Evolutionary conservation across 2,797 vertebrate genomes (phyloP).

Genomic region (Tapirus indicus): DNA sequence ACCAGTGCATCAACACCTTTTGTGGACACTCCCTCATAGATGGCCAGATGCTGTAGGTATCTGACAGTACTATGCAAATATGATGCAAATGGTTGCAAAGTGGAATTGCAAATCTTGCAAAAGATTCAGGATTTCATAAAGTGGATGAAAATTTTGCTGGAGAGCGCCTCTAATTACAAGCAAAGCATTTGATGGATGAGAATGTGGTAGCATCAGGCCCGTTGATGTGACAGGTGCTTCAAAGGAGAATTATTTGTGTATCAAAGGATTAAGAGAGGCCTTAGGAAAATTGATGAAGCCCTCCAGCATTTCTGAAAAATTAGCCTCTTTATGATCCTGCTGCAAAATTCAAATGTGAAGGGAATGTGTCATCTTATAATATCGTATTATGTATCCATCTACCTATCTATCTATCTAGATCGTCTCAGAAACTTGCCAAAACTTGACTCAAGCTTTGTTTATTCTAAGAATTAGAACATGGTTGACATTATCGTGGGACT

Average conservation of each 20-base stretch:
- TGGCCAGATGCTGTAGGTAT: background rate
- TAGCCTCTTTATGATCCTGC: background rate
- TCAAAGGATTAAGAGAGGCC: conserved; percentile 64
- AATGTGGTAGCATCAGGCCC: background rate
- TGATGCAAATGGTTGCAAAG: background rate
- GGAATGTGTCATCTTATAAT: background rate
- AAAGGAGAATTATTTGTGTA: conserved; percentile 64
- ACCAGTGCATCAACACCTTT: background rate
- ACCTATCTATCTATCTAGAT: background rate
- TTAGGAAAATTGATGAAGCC: conserved; percentile 43
- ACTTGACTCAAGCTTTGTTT: conserved; percentile 61
- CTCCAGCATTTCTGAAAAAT: conserved; percentile 55
- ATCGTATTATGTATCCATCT: background rate
- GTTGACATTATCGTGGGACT: background rate
- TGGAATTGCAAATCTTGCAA: background rate
- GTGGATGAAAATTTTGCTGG: conserved; percentile 41
- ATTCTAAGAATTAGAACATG: background rate
- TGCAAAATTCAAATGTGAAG: conserved; percentile 27
- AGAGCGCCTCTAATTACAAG: background rate
- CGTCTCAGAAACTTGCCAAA: conserved; percentile 63
- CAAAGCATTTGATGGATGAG: background rate
- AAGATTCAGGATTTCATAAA: conserved; percentile 60
- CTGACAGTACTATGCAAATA: background rate
- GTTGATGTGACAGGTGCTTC: conserved; percentile 51
- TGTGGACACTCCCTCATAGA: background rate